Evolutionary conservation across 2,113 vertebrate species (phyloP), one percentile per base, ranked within the genome.

Genomic region (Aix galericulata): DNA sequence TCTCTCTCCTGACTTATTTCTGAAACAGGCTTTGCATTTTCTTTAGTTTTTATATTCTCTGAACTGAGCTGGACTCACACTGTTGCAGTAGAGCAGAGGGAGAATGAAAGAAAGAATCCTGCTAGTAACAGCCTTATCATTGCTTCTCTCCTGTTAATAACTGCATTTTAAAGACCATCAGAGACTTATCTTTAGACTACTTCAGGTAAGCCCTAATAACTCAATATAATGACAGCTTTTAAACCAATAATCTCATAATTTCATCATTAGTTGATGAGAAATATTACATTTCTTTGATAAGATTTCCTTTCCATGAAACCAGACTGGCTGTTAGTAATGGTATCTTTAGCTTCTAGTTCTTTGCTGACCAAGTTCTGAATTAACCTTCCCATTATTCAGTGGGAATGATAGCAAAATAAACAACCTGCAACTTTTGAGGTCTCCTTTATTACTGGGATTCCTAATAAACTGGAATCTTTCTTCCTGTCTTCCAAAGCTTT

Each of bases 141-240:
- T 71, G 31, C 27, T 86, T 66, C 60, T 71, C 60, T 71, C 17
- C 46, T 31, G 16, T 50, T 62, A 90, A 81, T 18, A 94, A 29
- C 22, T 63, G 56, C 26, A 67, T 88, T 93, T 86, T 81, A 46
- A 91, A 82, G 83, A 55, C 8, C 21, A 56, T 11, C 18, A 91
- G 85, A 87, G 17, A 60, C 42, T 71, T 34, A 55, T 63, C 44
- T 78, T 80, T 40, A 36, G 8, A 73, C 10, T 22, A 22, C 27
- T 71, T 74, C 46, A 88, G 38, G 56, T 60, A 91, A 92, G 29
- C 7, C 53, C 31, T 89, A 42, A 14, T 50, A 56, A 77, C 40
- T 55, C 72, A 93, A 46, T 42, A 56, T n/a, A 88, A 89, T 69
- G 56, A 59, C 63, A 94, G 42, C n/a, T 91, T 85, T 80, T 71